Evolutionary conservation across 2,888 invertebrate genomes (phyloP), one percentile per base, ranked within the genome.

Genomic region (Torymus texanus): DNA sequence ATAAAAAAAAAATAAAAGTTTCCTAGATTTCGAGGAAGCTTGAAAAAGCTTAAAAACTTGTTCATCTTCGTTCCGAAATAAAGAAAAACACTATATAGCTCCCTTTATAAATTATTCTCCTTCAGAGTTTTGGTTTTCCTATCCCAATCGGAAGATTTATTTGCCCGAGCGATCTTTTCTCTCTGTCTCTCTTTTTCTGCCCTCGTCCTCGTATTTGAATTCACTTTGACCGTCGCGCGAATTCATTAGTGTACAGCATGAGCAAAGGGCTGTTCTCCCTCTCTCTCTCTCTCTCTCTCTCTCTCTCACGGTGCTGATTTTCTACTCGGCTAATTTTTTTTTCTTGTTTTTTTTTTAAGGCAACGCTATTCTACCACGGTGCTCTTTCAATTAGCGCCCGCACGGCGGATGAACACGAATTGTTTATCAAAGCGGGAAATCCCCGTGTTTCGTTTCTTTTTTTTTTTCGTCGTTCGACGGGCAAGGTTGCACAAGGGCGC

Each of bases 71-170:
- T 21, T 21, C 41, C 8, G n/a, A 63, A 63, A 10, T 41, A 63
- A 41, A 66, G 50, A 13, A 71, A 61, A 50, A 50, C 14, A 41
- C 29, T 56, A 73, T 12, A 1, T 55, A 29, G 50, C 53, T 18
- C 21, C n/a, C 50, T 58, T 74, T 66, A 21, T 21, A 21, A 74
- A 65, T 56, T 75, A 75, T 67, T 59, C 51, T 21, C 51, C 61
- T 29, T 41, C 41, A n/a, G n/a, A n/a, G 41, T 8, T 41, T 8
- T 14, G 51, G 51, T 53, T 75, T 61, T 59, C 53, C 61, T 58
- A 67, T 59, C 61, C 53, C 61, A 66, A 67, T 59, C 61, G 14
- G 16, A 13, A 24, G 50, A 59, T 59, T 74, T 74, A 66, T 66
- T 74, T 56, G 24, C 41, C n/a, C 59, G 53, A 16, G n/a, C n/a